phyloP scores from a whole-genome alignment of 1,140 invertebrate species.

The Drosophila hydei region DNA sequence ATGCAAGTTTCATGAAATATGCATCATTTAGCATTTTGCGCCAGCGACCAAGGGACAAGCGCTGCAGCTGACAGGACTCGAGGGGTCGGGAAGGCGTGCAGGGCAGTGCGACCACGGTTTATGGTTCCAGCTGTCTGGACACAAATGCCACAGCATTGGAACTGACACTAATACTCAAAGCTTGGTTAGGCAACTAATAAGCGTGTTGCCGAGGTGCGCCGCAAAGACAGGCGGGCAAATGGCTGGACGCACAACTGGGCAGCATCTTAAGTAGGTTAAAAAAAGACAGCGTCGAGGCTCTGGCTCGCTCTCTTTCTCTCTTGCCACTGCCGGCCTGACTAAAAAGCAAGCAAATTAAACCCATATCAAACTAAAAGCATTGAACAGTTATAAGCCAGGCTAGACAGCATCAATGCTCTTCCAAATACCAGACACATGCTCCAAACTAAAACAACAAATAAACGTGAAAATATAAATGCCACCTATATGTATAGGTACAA shows the following conservation, averaged over 20 bases:
- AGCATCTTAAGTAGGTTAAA: conserved; percentile 33
- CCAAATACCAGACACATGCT: conserved; percentile 28
- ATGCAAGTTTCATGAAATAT: conserved; percentile 65
- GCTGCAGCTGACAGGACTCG: conserved; percentile 53
- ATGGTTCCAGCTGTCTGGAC: conserved; percentile 44
- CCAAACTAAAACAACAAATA: conserved; percentile 13
- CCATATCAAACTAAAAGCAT: conserved; percentile 72
- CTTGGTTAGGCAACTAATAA: conserved; percentile 76
- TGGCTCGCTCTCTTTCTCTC: not conserved
- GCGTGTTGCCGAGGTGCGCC: conserved; percentile 49
- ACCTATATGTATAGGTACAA: not conserved
- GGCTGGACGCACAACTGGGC: conserved; percentile 21
- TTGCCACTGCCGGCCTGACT: conserved; percentile 2
- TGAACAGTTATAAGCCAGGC: conserved; percentile 64
- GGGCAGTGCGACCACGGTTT: conserved; percentile 11
- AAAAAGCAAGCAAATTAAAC: conserved; percentile 62
- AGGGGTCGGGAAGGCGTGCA: not conserved
- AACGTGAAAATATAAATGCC: conserved; percentile 15
- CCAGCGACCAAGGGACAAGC: conserved; percentile 9
- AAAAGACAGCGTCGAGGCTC: not conserved
- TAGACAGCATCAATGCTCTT: conserved; percentile 43
- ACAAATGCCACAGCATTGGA: conserved; percentile 67
- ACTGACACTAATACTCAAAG: conserved; percentile 75
- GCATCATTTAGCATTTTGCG: conserved; percentile 66
- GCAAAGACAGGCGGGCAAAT: conserved; percentile 12